Percentiles rank a stretch among this genome's conserved stretches.
Evolutionary conservation across 2,888 invertebrate species (phyloP).

Genomic region (Eristalis intricaria): DNA sequence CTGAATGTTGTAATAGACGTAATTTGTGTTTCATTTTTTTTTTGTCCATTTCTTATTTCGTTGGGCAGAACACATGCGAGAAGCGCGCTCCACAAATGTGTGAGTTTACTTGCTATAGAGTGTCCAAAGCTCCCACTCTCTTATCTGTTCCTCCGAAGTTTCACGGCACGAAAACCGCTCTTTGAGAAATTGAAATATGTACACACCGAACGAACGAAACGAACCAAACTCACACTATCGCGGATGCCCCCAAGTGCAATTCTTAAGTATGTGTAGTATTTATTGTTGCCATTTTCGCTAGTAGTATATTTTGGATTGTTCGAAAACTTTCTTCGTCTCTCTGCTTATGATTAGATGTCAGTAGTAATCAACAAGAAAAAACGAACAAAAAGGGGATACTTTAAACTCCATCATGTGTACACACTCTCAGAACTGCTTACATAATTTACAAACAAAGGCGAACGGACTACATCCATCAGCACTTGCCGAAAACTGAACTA

Average conservation of each 20-base stretch:
- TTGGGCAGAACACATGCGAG: not conserved
- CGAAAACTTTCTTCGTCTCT: slow-evolving; percentile 61
- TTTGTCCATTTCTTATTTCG: not conserved
- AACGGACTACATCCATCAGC: slow-evolving; percentile 11
- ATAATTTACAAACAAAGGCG: slow-evolving; percentile 51
- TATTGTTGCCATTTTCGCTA: slow-evolving; percentile 58
- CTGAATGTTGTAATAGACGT: slow-evolving; percentile 63
- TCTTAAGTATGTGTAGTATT: slow-evolving; percentile 60
- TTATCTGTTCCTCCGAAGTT: not conserved
- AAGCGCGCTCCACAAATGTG: not conserved
- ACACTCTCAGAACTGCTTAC: slow-evolving; percentile 38
- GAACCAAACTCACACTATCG: slow-evolving; percentile 25
- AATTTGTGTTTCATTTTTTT: not conserved
- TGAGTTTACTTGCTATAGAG: not conserved
- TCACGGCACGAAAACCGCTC: slow-evolving; percentile 6
- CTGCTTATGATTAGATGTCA: slow-evolving; percentile 41
- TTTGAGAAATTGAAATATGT: slow-evolving; percentile 19
- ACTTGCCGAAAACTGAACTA: not conserved
- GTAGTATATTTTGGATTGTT: slow-evolving; percentile 35
- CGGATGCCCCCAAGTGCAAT: slow-evolving; percentile 40
- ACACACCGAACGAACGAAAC: slow-evolving; percentile 25
- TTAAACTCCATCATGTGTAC: slow-evolving; percentile 29
- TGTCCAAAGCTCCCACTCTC: slow-evolving; percentile 31
- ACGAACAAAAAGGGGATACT: slow-evolving; percentile 22
- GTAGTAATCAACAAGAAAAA: slow-evolving; percentile 17